Base-by-base conservation (phyloP, 2,797 vertebrate genomes). In the Moxostoma hubbsi region DNA sequence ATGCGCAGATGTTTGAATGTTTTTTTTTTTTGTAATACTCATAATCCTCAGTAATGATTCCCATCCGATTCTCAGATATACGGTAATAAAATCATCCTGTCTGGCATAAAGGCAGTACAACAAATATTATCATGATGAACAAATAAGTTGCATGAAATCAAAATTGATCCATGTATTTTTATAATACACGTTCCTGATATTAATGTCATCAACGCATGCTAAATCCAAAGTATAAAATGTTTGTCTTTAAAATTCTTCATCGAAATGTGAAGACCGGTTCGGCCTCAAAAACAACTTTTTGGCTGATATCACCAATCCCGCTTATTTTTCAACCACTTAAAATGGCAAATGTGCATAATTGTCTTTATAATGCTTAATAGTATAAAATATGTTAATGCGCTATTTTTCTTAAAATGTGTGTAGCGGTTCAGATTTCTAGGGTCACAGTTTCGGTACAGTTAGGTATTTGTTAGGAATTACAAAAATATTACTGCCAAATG, bases 11-110 rank as follows among this genome's bases (percentile, higher is more conserved):
- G 57, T 59, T 59, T 10, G 15, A 59, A 3, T 18, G 1, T 1
- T 10, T 59, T 59, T 59, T 59, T 59, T 59, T 8, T 59, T 59
- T 12, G 61, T 63, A 24, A 63, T 63, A 45, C 12, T 58, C 15
- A 16, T 43, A 2, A 24, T 24, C 24, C 24, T 24, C 24, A 24
- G 24, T 24, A 62, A 43, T 18, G 16, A 59, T 43, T 59, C 15
- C 24, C 24, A 18, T 18, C 18, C 1, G 24, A 24, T 24, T 2
- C 24, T 63, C 24, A 43, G 6, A 36, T 12, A 62, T 11, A 43
- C 24, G 43, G 43, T n/a, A 36, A 46, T n/a, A 63, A 12, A 45
- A 8, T 13, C 12, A 63, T 13, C 18, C 16, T 36, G 58, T 59
- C 9, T 10, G 24, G 16, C 18, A 4, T 59, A 62, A 63, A 45